Percentiles rank a stretch among this genome's conserved stretches.
Conservation (phyloP, 2,888 invertebrate species). For the Microctonus brassicae region DNA sequence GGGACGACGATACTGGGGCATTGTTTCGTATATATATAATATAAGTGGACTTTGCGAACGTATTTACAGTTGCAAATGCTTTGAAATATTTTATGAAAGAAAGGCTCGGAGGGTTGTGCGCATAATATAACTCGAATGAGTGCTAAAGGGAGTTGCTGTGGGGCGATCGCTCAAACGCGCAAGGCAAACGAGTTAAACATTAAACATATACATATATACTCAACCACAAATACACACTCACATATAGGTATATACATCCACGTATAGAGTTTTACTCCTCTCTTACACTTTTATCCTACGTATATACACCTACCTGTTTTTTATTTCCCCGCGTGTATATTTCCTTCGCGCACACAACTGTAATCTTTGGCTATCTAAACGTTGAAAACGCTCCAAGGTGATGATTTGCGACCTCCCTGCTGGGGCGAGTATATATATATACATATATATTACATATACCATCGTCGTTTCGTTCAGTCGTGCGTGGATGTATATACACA, state of each 20-base stretch:
- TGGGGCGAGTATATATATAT: constrained; percentile 45
- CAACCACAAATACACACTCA: neutral
- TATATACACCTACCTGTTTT: neutral
- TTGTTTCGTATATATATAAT: constrained; percentile 47
- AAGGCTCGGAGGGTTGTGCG: constrained; percentile 25
- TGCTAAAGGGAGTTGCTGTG: constrained; percentile 16
- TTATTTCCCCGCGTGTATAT: neutral
- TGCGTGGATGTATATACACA: constrained; percentile 23
- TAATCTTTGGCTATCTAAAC: constrained; percentile 67
- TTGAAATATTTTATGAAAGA: constrained; percentile 37
- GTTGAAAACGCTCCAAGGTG: constrained; percentile 53
- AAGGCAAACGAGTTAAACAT: neutral
- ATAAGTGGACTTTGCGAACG: constrained; percentile 37
- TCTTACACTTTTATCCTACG: neutral
- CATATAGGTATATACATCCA: neutral
- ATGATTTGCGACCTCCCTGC: constrained; percentile 68
- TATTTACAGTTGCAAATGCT: constrained; percentile 25
- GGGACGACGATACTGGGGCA: constrained; percentile 32
- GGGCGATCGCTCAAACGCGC: neutral
- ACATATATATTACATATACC: constrained; percentile 22
- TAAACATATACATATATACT: neutral
- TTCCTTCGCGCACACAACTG: constrained; percentile 49
- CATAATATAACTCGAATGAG: constrained; percentile 19
- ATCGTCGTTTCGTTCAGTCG: neutral
- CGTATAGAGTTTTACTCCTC: neutral